Evolutionary conservation across 2,113 vertebrate genomes (phyloP).

Genomic region (Dendrocopos noguchii): DNA sequence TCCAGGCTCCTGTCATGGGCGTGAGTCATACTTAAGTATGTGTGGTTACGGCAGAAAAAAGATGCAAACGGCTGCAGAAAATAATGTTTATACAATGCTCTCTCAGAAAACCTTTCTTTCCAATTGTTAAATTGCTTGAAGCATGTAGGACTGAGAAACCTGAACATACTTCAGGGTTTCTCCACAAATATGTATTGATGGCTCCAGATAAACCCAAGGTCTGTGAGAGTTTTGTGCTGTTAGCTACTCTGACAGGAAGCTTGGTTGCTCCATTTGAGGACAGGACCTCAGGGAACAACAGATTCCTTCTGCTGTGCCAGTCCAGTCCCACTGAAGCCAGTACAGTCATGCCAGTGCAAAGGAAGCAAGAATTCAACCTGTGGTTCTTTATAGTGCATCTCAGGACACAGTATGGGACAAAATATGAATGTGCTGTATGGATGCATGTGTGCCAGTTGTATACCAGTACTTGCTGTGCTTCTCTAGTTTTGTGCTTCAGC

Average conservation of each 20-base stretch:
- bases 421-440: neutral
- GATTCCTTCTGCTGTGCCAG: neutral
- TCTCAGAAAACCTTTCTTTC: neutral
- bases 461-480: neutral
- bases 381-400: neutral
- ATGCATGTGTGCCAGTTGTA: neutral
- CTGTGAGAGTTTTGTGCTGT: neutral
- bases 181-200: neutral
- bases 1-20: constrained; percentile 30
- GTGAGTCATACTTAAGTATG: constrained; percentile 5
- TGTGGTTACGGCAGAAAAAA: constrained; percentile 47
- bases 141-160: neutral
- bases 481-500: neutral
- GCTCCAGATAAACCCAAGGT: neutral
- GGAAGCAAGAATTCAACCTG: neutral
- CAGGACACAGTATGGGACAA: neutral
- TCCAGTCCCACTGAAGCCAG: neutral
- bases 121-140: neutral
- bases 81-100: neutral
- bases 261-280: neutral
- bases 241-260: neutral
- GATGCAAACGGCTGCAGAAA: constrained; percentile 18
- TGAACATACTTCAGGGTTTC: neutral
- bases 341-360: neutral
- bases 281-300: neutral